Evolutionary conservation across 2,888 invertebrate species (phyloP).

Genomic region (Euzophera pinguis): DNA sequence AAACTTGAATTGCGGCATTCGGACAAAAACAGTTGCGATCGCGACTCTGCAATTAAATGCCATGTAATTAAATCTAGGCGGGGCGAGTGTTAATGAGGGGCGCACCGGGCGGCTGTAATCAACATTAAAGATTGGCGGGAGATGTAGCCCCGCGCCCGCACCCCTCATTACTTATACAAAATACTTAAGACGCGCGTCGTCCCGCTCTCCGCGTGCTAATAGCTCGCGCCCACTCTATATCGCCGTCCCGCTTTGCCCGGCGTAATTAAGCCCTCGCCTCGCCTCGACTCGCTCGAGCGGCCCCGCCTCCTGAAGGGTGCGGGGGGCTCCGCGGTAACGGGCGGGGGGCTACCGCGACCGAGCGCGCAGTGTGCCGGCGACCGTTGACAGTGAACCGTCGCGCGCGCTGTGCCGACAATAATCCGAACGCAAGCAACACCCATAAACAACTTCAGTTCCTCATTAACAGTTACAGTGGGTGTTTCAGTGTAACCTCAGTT

Average conservation of each 20-base stretch:
- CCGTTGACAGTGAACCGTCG: constrained; percentile 70
- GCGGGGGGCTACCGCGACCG: constrained; percentile 49
- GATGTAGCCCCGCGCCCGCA: constrained; percentile 73
- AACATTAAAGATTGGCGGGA: constrained; percentile 81
- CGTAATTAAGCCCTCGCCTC: constrained; percentile 78
- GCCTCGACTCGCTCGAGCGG: constrained; percentile 67
- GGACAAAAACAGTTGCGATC: constrained; percentile 48
- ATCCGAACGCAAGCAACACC: constrained; percentile 61
- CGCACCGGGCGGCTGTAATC: constrained; percentile 72
- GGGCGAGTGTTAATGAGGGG: constrained; percentile 76
- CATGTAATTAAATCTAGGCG: constrained; percentile 76
- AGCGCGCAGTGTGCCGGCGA: constrained; percentile 77
- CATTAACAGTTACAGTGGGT: constrained; percentile 69
- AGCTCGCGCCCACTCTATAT: constrained; percentile 81
- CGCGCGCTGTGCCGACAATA: constrained; percentile 56
- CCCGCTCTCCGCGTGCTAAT: constrained; percentile 83
- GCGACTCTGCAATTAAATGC: constrained; percentile 59
- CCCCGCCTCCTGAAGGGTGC: constrained; percentile 54
- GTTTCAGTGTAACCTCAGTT: constrained; percentile 62
- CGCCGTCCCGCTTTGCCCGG: constrained; percentile 74
- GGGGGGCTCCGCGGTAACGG: constrained; percentile 35
- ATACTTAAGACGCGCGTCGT: constrained; percentile 80
- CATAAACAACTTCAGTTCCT: constrained; percentile 70
- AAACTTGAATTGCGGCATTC: constrained; percentile 40
- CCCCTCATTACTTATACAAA: constrained; percentile 81